Base-by-base conservation (phyloP, 2,797 vertebrate species). In the Cercopithecus mitis region DNA sequence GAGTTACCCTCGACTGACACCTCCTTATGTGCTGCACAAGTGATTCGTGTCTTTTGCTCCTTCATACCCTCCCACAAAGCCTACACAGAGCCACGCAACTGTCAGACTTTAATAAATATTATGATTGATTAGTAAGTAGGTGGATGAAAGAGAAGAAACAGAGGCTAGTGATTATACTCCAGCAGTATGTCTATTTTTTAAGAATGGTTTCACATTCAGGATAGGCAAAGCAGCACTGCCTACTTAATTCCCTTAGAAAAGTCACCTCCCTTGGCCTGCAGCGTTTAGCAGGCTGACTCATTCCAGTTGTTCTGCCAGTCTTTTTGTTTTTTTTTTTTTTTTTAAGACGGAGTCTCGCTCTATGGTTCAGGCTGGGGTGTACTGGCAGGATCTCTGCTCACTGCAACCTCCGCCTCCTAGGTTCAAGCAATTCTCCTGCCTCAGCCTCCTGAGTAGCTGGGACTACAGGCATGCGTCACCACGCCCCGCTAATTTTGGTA, bases 201-300 rank as follows among this genome's bases (percentile, higher is more conserved):
- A 83, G 73, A 73, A 24, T 57, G 82, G 72, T 64, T 8, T 91
- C 73, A 90, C 70, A 39, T 84, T 72, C 64, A 11, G 41, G 39
- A 58, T 24, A 82, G 80, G 89, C 94, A 87, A 77, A 76, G 86
- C n/a, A 67, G 73, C 55, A 30, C 64, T 73, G 83, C 91, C 92
- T 75, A 45, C 96, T 96, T 50, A 33, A 79, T 43, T 96, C 88
- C 50, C 86, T 88, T 30, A 3, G 22, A 76, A 58, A 92, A 94
- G 95, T 91, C 92, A 83, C 92, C 96, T 94, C 97, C 96, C 91
- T 91, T 30, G 52, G 97, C 96, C 97, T 39, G 58, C 76, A 81
- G 79, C 95, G 41, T 17, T 27, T n/a, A 83, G 73, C 84, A 87
- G 91, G 73, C 95, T 97, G 98, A 97, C 97, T 98, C 97, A 97